Evolutionary conservation across 1,140 invertebrate species (phyloP), one percentile per base, ranked within the genome.

Genomic region (Parapsyche elsis): DNA sequence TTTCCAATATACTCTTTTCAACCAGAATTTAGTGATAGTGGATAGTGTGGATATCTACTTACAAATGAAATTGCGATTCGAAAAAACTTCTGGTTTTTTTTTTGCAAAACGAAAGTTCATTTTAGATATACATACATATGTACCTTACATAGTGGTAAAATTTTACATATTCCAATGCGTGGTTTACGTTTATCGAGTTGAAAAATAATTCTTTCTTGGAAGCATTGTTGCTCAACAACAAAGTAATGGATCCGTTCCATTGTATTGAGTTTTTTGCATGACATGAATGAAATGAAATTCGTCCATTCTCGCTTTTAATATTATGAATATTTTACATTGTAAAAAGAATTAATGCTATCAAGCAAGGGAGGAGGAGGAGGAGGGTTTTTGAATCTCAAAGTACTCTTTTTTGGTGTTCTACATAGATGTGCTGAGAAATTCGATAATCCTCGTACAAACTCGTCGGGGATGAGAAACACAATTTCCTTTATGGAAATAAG

Each of bases 401-500:
- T 46, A 73, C n/a, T 46, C 46, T 53, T 46, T 46, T 73, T 73
- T 46, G 9, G 49, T 23, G 45, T 46, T 38, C 14, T 73, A 46
- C 9, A n/a, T n/a, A n/a, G n/a, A n/a, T 38, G 9, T 24, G 46
- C 7, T 1, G 38, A 64, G 64, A 64, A 77, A 77, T 45, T 77
- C 57, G 75, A 77, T 77, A 77, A 77, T 77, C 75, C 44, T 64
- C 23, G 46, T 21, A 10, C 10, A 49, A 46, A 46, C 45, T 49
- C 49, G 19, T 5, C 12, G 46, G 75, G 59, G 75, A 64, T 26
- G 59, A 71, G 64, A 57, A 77, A 76, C 64, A 74, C 74, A 80
- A 80, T 80, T 80, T 80, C 79, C 79, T 80, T 76, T 76, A 71
- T 71, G 73, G 74, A 76, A 80, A 79, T 79, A 71, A 59, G 74